A percentile compares a stretch with the other conserved stretches of the same genome.
These are phyloP conservation scores for Ascidia mentula DNA, from an alignment of 23 tunicate species.

Conservation along the genomic window DNA sequence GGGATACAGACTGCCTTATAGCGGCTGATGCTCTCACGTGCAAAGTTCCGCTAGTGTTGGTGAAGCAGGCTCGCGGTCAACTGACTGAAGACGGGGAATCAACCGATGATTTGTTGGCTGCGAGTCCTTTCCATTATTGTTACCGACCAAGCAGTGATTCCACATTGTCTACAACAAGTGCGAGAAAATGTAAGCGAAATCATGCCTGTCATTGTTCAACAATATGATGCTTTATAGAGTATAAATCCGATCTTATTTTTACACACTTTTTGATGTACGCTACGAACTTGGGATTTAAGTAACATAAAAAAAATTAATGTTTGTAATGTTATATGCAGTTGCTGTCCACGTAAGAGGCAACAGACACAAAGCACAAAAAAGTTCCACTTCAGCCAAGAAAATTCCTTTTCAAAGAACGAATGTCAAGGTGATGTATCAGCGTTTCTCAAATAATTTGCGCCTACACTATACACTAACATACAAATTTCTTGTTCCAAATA, in stretches of 20 bases:
- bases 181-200: background rate
- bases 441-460: no score
- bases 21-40: slow-evolving; percentile 69
- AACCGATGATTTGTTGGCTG: slow-evolving; percentile 36
- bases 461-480: no score
- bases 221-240: no score
- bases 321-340: background rate
- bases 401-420: background rate
- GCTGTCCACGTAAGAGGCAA: background rate
- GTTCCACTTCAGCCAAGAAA: background rate
- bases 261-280: no score
- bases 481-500: no score
- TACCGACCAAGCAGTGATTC: background rate
- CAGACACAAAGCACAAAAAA: background rate
- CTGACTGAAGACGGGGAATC: slow-evolving; percentile 26
- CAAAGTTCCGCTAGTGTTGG: slow-evolving; percentile 44
- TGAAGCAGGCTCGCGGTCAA: slow-evolving; percentile 30
- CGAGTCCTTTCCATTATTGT: slow-evolving; percentile 12
- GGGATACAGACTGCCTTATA: slow-evolving; percentile 79
- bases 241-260: no score
- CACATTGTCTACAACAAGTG: background rate
- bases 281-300: no score
- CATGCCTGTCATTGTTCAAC: no score
- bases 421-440: background rate
- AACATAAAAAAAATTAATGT: no score